A percentile compares a stretch with the other conserved stretches of the same genome.
Conservation (phyloP, 2,888 invertebrate genomes). For the Scotopteryx bipunctaria region DNA sequence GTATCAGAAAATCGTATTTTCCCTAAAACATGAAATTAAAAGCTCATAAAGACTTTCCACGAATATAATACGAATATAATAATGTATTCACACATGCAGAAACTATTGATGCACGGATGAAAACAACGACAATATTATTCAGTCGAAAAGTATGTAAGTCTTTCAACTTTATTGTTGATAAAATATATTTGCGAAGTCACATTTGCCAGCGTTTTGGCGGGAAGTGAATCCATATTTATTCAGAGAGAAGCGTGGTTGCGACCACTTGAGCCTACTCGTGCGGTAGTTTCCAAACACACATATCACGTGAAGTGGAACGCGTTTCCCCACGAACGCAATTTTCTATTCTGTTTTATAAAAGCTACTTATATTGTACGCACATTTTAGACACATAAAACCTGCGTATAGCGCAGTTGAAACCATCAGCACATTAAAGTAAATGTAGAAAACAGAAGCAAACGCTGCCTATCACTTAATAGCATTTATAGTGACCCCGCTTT, state of each 20-base stretch:
- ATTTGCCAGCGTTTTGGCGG: conserved; percentile 38
- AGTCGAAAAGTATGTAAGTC: conserved; percentile 19
- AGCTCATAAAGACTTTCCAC: no score
- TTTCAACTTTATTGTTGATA: conserved; percentile 30
- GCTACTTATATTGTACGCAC: background rate
- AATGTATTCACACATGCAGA: background rate
- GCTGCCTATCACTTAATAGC: no score
- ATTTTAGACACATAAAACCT: background rate
- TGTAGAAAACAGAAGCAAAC: no score
- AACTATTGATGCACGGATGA: conserved; percentile 10
- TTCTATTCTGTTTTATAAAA: conserved; percentile 26
- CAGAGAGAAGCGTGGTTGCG: conserved; percentile 41
- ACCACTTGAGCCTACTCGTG: conserved; percentile 48
- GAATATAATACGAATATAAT: background rate
- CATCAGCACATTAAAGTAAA: no score
- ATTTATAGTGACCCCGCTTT: no score
- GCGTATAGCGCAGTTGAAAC: background rate
- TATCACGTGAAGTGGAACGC: conserved; percentile 41
- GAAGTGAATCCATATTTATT: conserved; percentile 51
- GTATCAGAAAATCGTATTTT: no score
- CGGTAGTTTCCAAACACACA: conserved; percentile 45
- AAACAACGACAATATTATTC: conserved; percentile 20
- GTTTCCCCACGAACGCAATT: conserved; percentile 41
- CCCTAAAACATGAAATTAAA: no score
- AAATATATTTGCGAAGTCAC: conserved; percentile 37